phyloP scores from a whole-genome alignment of 2,113 vertebrate species.

The Variabilichromis moorii region DNA sequence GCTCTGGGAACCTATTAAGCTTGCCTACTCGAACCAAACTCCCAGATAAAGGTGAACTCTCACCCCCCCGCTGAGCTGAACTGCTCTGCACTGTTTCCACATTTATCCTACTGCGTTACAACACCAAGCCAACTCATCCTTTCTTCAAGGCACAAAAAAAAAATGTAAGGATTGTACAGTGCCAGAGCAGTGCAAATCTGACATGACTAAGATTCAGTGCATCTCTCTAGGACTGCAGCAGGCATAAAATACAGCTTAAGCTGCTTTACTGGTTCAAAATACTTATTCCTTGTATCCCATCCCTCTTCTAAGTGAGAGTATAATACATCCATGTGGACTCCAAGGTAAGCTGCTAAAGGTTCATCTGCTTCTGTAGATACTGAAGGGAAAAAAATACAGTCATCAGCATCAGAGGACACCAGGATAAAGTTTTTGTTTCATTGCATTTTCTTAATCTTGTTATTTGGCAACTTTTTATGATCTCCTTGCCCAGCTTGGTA shows the following conservation, averaged over 20 bases:
- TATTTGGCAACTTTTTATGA: neutral
- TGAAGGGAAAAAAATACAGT: neutral
- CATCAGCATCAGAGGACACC: neutral
- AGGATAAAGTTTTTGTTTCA: neutral
- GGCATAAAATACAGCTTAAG: neutral
- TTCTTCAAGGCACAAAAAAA: neutral
- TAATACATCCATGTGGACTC: neutral
- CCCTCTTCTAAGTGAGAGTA: neutral
- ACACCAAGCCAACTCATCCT: neutral
- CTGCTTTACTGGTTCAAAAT: neutral
- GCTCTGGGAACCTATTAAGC: neutral
- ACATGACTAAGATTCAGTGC: neutral
- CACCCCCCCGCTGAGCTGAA: neutral
- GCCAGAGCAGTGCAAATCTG: neutral
- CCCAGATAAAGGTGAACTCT: neutral
- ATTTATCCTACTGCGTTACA: neutral
- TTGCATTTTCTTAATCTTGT: neutral
- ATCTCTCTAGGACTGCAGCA: neutral
- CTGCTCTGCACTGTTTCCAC: neutral
- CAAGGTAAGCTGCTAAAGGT: neutral
- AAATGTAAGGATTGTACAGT: neutral
- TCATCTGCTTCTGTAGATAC: neutral
- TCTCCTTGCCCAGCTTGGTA: neutral
- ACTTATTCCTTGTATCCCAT: neutral
- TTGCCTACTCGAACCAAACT: neutral